Evolutionary conservation across 2,797 vertebrate species (phyloP), one percentile per base, ranked within the genome.

Genomic region (Eospalax fontanierii): DNA sequence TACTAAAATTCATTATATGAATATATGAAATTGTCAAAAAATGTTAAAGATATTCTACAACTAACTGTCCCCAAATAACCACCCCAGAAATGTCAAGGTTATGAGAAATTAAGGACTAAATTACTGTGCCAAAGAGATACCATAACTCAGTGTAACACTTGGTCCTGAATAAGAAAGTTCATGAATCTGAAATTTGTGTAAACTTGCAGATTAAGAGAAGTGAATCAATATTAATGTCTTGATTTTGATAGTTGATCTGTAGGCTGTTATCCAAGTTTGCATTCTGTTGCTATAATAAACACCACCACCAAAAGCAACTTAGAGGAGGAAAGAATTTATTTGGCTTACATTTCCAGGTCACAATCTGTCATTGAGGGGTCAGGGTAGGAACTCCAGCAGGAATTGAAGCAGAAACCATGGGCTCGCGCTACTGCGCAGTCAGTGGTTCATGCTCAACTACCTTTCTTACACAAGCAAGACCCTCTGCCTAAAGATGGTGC

Each of bases 81-180:
- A 50, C 74, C 30, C 65, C 35, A 89, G 61, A 92, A 85, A 2
- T 81, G 10, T 76, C 43, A 75, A 89, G 33, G 40, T 88, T 79
- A 46, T 95, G 59, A 89, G 95, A 87, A 24, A 22, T 61, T 46
- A 90, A 94, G 28, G 22, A 86, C 63, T 28, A 76, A 94, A 11
- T 43, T 70, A 90, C 16, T 68, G 19, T 83, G 57, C 33, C 38
- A 79, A 94, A 9, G 22, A 87, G 43, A 88, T 16, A 76, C 0
- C 12, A 78, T 4, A 89, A n/a, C 4, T 43, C 26, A 89, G 83
- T n/a, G 21, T 19, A 57, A 59, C 43, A 71, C 59, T 21, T 66
- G 68, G 83, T 84, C 16, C 12, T 71, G 43, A 5, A n/a, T 12
- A 50, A 38, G 7, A 71, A 86, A 43, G 91, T 92, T 33, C 91